Conservation (phyloP, 2,888 invertebrate genomes). For the Tiliacea citrago region DNA sequence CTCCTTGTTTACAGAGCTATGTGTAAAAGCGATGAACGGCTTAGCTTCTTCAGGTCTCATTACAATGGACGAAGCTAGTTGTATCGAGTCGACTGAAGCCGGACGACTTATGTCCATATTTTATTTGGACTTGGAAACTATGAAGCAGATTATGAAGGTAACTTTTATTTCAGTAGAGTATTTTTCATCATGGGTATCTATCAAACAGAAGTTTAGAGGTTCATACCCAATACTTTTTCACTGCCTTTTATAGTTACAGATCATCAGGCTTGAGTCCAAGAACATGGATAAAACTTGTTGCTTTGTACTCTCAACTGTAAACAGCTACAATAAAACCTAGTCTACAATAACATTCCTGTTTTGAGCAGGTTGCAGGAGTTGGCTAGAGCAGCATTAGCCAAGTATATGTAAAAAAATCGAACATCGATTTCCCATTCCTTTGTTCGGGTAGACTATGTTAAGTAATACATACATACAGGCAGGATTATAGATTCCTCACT, state of each 20-base stretch:
- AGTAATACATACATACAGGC: neutral
- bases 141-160: conserved; percentile 93
- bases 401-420: neutral
- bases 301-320: neutral
- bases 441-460: neutral
- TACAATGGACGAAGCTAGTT: conserved; percentile 89
- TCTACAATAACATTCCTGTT: too few relatives aligned
- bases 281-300: neutral
- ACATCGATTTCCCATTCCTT: neutral
- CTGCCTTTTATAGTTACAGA: too few relatives aligned
- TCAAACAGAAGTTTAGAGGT: neutral
- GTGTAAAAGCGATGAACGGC: conserved; percentile 93
- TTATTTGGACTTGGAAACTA: conserved; percentile 93
- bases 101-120: conserved; percentile 94
- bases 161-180: neutral
- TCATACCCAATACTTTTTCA: neutral
- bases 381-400: too few relatives aligned
- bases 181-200: neutral
- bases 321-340: neutral
- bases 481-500: neutral
- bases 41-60: conserved; percentile 92
- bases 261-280: neutral
- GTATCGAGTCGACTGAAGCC: conserved; percentile 91
- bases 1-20: conserved; percentile 90
- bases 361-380: too few relatives aligned